phyloP scores from a whole-genome alignment of 2,797 vertebrate genomes.

The Diplodus sargus region DNA sequence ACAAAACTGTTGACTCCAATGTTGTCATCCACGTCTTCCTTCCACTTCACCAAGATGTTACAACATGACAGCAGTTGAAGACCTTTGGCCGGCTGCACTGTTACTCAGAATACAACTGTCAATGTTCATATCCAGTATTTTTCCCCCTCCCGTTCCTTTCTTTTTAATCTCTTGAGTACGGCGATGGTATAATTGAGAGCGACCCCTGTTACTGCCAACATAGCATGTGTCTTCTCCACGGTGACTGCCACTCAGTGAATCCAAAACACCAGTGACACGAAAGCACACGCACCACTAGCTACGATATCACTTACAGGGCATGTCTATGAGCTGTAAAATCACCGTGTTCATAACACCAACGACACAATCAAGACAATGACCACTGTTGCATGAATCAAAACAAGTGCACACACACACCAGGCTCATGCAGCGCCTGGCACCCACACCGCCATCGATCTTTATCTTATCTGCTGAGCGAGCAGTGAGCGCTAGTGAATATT shows the following conservation, averaged over 20 bases:
- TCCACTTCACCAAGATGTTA: constrained; percentile 40
- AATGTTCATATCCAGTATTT: constrained; percentile 39
- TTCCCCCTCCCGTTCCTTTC: constrained; percentile 34
- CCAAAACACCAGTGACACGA: constrained; percentile 44
- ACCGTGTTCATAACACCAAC: constrained; percentile 22
- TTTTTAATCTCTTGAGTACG: constrained; percentile 34
- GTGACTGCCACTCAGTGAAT: constrained; percentile 30
- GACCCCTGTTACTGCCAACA: constrained; percentile 38
- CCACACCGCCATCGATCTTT: constrained; percentile 16
- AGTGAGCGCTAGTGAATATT: constrained; percentile 30
- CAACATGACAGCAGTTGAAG: constrained; percentile 44
- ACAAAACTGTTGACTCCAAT: constrained; percentile 48
- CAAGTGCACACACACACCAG: constrained; percentile 41
- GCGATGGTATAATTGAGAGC: constrained; percentile 40
- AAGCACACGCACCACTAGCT: constrained; percentile 29
- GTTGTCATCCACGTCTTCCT: constrained; percentile 51
- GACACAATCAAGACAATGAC: constrained; percentile 44
- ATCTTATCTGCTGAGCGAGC: constrained; percentile 28
- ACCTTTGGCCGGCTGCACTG: constrained; percentile 42
- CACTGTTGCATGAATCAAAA: constrained; percentile 51
- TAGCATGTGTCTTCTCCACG: constrained; percentile 29
- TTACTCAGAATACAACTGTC: constrained; percentile 53
- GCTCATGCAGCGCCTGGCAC: constrained; percentile 14
- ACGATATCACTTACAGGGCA: constrained; percentile 28
- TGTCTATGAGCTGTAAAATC: constrained; percentile 36